Evolutionary conservation across 2,113 vertebrate genomes (phyloP).

Genomic region (Mastomys coucha): DNA sequence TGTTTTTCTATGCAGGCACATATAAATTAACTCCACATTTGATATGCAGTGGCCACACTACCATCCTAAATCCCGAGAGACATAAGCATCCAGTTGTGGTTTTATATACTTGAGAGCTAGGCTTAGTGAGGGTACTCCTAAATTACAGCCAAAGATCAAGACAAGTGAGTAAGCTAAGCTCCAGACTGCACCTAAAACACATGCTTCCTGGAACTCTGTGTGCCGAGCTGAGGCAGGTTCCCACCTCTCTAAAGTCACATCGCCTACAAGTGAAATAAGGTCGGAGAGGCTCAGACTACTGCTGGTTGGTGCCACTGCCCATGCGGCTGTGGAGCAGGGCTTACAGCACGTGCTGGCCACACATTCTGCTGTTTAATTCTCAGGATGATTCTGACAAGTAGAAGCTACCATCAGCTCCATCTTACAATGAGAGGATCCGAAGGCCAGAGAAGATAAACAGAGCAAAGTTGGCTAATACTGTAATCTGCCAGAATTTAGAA

Average conservation of each 20-base stretch:
- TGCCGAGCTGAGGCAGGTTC: neutral
- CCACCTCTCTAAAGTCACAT: neutral
- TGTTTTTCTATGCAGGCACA: neutral
- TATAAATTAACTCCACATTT: neutral
- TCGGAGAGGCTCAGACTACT: neutral
- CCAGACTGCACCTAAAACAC: neutral
- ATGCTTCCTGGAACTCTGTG: neutral
- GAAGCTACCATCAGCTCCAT: neutral
- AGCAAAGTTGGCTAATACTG: neutral
- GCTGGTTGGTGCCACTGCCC: neutral
- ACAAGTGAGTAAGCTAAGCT: neutral
- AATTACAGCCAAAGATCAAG: neutral
- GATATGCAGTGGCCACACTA: neutral
- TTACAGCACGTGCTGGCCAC: neutral
- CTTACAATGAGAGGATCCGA: neutral
- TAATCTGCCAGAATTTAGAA: neutral
- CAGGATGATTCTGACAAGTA: neutral
- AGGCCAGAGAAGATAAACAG: neutral
- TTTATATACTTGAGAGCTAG: neutral
- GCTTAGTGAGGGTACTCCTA: no score
- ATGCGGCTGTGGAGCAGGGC: neutral
- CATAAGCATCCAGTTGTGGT: neutral
- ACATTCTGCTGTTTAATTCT: neutral
- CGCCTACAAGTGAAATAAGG: conserved; percentile 21
- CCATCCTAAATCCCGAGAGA: conserved; percentile 2